These are phyloP conservation scores for Melanchra persicariae DNA, from an alignment of 2,888 invertebrate species.

Conservation along the genomic window DNA sequence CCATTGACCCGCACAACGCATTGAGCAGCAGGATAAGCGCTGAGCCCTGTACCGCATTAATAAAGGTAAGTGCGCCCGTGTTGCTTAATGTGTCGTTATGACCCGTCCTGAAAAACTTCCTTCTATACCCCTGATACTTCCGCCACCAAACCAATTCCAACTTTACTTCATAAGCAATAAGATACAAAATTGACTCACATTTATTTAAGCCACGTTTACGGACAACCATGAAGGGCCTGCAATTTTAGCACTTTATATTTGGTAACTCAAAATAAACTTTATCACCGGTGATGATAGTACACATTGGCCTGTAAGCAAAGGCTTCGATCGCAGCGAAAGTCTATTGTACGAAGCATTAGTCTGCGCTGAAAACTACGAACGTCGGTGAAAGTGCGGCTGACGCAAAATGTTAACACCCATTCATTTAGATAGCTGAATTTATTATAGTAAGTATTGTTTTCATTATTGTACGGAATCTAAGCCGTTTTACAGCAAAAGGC, in stretches of 20 bases:
- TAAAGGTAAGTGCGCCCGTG: conserved; percentile 88
- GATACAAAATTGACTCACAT: conserved; percentile 66
- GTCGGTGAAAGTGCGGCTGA: conserved; percentile 77
- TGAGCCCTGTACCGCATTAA: conserved; percentile 87
- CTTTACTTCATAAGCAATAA: conserved; percentile 65
- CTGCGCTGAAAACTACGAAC: conserved; percentile 77
- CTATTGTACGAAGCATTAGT: conserved; percentile 70
- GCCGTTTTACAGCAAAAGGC: conserved; percentile 1
- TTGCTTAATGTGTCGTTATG: conserved; percentile 89
- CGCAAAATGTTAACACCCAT: conserved; percentile 70
- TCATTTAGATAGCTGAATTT: conserved; percentile 63
- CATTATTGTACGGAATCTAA: conserved; percentile 30
- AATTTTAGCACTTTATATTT: conserved; percentile 75
- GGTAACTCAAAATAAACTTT: conserved; percentile 75
- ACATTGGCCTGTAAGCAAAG: conserved; percentile 61
- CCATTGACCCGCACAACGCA: conserved; percentile 77
- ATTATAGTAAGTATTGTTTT: conserved; percentile 56
- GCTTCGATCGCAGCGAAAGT: conserved; percentile 77
- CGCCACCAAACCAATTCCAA: conserved; percentile 65
- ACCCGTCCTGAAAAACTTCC: conserved; percentile 87
- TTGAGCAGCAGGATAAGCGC: conserved; percentile 77
- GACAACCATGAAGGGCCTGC: conserved; percentile 79
- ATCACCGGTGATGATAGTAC: conserved; percentile 63
- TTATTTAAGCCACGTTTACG: conserved; percentile 77
- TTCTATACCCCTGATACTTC: conserved; percentile 75